phyloP scores from a whole-genome alignment of 2,797 vertebrate species.

The Onychomys arenicola region DNA sequence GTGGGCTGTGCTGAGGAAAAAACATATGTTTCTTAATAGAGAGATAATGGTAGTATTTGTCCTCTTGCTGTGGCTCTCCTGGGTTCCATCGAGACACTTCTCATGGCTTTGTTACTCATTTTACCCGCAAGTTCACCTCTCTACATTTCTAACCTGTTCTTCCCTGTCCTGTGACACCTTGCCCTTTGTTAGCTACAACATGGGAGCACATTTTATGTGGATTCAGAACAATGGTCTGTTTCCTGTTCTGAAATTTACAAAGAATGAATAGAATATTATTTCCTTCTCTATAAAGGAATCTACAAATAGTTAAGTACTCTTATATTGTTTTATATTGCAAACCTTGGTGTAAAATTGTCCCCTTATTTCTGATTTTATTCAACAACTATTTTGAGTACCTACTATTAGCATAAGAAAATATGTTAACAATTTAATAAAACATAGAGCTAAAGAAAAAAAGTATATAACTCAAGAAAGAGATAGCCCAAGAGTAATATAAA shows the following conservation, averaged over 20 bases:
- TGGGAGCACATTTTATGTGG: neutral
- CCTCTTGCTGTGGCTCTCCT: neutral
- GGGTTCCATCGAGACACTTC: neutral
- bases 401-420: slow-evolving; percentile 5
- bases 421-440: slow-evolving; percentile 1
- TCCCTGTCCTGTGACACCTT: neutral
- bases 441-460: neutral
- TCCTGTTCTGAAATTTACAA: slow-evolving; percentile 52
- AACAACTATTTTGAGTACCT: slow-evolving; percentile 23
- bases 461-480: slow-evolving; percentile 24
- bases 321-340: slow-evolving; percentile 19
- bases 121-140: neutral
- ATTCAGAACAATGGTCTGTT: slow-evolving; percentile 6
- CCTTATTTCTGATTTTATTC: slow-evolving; percentile 49
- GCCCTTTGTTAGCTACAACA: neutral
- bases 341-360: slow-evolving; percentile 4
- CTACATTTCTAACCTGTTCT: neutral
- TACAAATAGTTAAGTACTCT: neutral
- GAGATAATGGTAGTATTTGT: neutral
- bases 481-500: neutral
- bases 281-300: slow-evolving; percentile 42
- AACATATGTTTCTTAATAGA: neutral
- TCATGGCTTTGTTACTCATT: neutral
- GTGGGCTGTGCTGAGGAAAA: neutral
- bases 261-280: slow-evolving; percentile 6